phyloP scores from a whole-genome alignment of 2,888 invertebrate species.

The Acanthococcus lagerstroemiae region DNA sequence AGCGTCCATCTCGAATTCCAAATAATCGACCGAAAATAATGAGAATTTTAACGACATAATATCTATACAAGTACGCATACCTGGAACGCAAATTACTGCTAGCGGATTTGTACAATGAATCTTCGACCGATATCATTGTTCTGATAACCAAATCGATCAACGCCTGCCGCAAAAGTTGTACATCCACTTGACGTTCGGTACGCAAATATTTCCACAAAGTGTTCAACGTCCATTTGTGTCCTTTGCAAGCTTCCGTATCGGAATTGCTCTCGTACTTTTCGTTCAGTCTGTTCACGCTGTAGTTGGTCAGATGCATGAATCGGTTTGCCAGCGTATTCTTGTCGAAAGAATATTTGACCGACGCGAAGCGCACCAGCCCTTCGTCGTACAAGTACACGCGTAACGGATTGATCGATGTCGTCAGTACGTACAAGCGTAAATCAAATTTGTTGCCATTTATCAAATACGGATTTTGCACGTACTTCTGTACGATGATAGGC shows the following conservation, averaged over 20 bases:
- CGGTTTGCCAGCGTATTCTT: slow-evolving; percentile 66
- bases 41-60: not conserved
- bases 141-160: slow-evolving; percentile 86
- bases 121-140: slow-evolving; percentile 80
- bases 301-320: slow-evolving; percentile 87
- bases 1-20: too few species aligned
- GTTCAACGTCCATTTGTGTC: slow-evolving; percentile 86
- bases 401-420: slow-evolving; percentile 89
- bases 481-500: slow-evolving; percentile 80
- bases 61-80: not conserved
- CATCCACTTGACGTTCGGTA: slow-evolving; percentile 61
- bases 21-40: too few species aligned
- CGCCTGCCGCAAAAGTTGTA: slow-evolving; percentile 64
- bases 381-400: slow-evolving; percentile 88
- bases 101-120: slow-evolving; percentile 61
- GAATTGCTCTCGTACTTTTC: slow-evolving; percentile 80
- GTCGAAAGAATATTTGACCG: slow-evolving; percentile 42
- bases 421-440: slow-evolving; percentile 84
- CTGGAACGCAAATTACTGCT: slow-evolving; percentile 62
- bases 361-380: slow-evolving; percentile 91
- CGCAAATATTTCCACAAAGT: slow-evolving; percentile 69
- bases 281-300: slow-evolving; percentile 80
- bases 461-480: slow-evolving; percentile 66
- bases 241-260: slow-evolving; percentile 78
- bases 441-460: slow-evolving; percentile 97